Evolutionary conservation across 2,888 invertebrate species (phyloP), one percentile per base, ranked within the genome.

Genomic region (Drosophila anomalata): DNA sequence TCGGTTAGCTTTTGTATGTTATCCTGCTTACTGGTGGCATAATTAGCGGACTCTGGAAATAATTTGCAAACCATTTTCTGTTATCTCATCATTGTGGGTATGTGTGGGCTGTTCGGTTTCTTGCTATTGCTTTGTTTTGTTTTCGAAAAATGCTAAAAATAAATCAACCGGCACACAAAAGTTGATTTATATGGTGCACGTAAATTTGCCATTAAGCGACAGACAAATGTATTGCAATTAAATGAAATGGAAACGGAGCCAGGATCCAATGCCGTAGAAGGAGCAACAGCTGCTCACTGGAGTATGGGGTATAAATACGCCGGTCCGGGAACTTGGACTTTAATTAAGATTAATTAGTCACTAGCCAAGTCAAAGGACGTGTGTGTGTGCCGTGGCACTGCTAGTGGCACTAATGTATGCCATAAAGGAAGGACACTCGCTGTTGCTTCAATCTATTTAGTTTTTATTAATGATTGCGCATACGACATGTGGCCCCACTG

Each of bases 141-240:
- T 36, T 47, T 62, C 39, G 20, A 31, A 68, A 81, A 79, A 68
- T 65, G 76, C 81, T 80, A 77, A 77, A 82, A 73, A 78, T 84
- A 83, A 78, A 84, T 76, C 75, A 62, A 14, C 46, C 65, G 39
- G 50, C 57, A 14, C 59, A 52, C 63, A 72, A 79, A 81, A 86
- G 84, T 82, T 82, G 81, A 82, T 82, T 82, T 80, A 84, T 83
- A 70, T 75, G 76, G 54, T 42, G 81, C 81, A 81, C 86, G 81
- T 81, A 81, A 81, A 86, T 74, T 80, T 66, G 78, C 81, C 86
- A 81, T 81, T 81, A 81, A 63, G 87, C 61, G 55, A 72, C 84
- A 86, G 86, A 81, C 80, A 86, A 81, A 81, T 81, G 87, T 81
- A 80, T 80, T 70, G 83, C 81, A 81, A 81, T 81, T 81, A 81